Base-by-base conservation (phyloP, 2,888 invertebrate species). In the Schrankia costaestrigalis region DNA sequence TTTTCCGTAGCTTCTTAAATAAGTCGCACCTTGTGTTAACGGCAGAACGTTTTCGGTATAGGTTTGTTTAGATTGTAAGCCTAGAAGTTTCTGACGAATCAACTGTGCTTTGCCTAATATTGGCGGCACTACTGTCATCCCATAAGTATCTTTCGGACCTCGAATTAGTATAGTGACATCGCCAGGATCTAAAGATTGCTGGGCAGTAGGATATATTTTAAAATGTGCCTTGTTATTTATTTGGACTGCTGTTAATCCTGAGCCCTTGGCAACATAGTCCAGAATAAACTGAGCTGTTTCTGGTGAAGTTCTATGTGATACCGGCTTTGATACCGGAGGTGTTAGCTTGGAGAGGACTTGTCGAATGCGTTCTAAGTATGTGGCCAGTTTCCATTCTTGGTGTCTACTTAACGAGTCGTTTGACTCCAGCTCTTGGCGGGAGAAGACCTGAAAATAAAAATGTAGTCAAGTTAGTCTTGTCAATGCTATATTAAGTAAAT, bases 201-300 rank as follows among this genome's bases (percentile, higher is more conserved):
- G 89, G 22, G 85, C 77, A 6, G 87, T 85, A 1, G 89, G 88
- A 53, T 91, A 91, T 39, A 92, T 76, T 69, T 90, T 91, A 62
- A 92, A 91, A 27, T 77, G 69, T 31, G 89, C 81, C 66, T 88
- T 89, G 41, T 84, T 84, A 36, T 89, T 78, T 28, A 90, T 78
- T 67, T 90, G 90, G 13, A 90, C 90, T 18, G 90, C 89, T 18
- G 87, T 75, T 11, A 92, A 67, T 1, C 91, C 92, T 66, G 91
- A 90, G 6, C 92, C 91, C 64, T 89, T 82, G 0, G 90, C 91
- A 2, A 90, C 78, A 56, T 90, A 91, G 52, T 89, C 86, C 2
- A 89, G 72, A 5, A 89, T 86, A 41, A 77, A 78, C 40, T 83
- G 80, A 34, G 71, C 57, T 8, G 68, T 66, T 59, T 83, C 84